Conservation (phyloP, 1,140 invertebrate genomes). For the Pachyrhynchus sulphureomaculatus region DNA sequence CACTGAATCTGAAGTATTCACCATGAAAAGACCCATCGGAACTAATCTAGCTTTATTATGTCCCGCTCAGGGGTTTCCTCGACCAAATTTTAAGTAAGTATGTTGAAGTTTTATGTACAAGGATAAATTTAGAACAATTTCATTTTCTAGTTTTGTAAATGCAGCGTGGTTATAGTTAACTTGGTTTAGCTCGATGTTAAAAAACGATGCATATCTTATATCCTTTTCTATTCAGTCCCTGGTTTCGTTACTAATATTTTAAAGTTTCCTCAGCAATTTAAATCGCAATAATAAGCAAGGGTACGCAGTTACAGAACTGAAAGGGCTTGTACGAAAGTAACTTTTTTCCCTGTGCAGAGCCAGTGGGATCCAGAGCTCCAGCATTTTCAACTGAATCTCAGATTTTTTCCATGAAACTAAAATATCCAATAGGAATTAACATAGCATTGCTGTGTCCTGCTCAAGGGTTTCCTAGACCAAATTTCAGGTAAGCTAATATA, state of each 20-base stretch:
- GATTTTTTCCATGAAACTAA: constrained; percentile 39
- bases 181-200: constrained; percentile 51
- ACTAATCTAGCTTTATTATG: constrained; percentile 71
- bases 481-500: constrained; percentile 66
- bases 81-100: constrained; percentile 71
- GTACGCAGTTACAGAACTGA: constrained; percentile 67
- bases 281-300: constrained; percentile 71
- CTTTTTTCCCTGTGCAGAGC: constrained; percentile 51
- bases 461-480: constrained; percentile 66
- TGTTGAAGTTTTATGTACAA: constrained; percentile 53
- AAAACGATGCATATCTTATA: constrained; percentile 44
- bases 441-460: constrained; percentile 65
- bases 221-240: constrained; percentile 81
- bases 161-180: no score
- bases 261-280: no score
- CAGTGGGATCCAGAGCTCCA: constrained; percentile 55
- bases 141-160: constrained; percentile 67
- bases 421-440: constrained; percentile 29
- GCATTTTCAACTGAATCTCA: constrained; percentile 54
- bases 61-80: constrained; percentile 73
- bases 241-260: no score
- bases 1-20: constrained; percentile 67
- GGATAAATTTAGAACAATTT: no score
- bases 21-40: constrained; percentile 56
- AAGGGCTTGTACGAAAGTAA: constrained; percentile 43